These are phyloP conservation scores for Watsonalla cultraria DNA, from an alignment of 2,888 invertebrate genomes.

Conservation along the genomic window DNA sequence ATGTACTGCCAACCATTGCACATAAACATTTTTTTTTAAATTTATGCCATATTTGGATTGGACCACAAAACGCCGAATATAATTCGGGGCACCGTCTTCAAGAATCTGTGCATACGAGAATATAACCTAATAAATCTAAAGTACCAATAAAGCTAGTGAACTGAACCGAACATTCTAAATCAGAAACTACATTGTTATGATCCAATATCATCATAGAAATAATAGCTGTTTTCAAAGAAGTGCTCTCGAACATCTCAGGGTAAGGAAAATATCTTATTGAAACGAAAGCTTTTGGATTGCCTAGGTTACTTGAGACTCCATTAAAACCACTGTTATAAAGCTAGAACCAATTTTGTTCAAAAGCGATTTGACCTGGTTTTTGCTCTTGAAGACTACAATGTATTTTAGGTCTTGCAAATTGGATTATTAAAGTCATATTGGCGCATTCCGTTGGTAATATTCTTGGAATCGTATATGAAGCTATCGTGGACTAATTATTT, in stretches of 20 bases:
- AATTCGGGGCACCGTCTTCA: no score
- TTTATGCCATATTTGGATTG: no score
- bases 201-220: background rate
- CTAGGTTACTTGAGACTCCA: background rate
- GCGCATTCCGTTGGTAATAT: background rate
- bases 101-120: no score
- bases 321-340: background rate
- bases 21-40: no score
- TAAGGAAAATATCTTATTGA: background rate
- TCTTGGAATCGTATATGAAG: background rate
- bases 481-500: no score
- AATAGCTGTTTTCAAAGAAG: background rate
- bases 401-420: background rate
- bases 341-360: slow-evolving; percentile 1
- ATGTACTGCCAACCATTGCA: no score
- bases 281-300: background rate
- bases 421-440: background rate
- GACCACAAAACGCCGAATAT: no score
- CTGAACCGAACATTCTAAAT: no score
- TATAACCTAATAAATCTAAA: no score
- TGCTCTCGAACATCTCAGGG: background rate
- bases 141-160: no score
- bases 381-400: background rate
- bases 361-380: background rate
- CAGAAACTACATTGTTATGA: background rate